phyloP scores from a whole-genome alignment of 2,888 invertebrate genomes.

The Cataglyphis cursor region DNA sequence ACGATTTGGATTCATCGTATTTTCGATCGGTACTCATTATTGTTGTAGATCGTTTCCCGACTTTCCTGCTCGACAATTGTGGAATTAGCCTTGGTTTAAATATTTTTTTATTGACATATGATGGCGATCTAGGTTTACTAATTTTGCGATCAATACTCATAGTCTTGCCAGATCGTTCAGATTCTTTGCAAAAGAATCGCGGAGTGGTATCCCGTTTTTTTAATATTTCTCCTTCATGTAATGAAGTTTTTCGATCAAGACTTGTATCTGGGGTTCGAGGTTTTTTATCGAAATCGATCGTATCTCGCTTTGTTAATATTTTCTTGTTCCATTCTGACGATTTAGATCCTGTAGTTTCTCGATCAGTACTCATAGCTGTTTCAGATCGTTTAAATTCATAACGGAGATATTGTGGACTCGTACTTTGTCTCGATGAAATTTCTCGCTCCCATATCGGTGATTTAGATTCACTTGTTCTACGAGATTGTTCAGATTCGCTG shows the following conservation, averaged over 20 bases:
- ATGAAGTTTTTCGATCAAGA: neutral
- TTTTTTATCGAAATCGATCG: neutral
- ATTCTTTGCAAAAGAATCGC: conserved; percentile 23
- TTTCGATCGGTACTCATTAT: neutral
- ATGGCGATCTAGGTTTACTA: neutral
- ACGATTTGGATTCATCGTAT: neutral
- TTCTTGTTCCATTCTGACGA: conserved; percentile 1
- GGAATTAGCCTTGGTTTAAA: neutral
- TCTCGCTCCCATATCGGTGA: neutral
- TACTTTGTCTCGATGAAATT: neutral
- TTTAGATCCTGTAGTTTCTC: neutral
- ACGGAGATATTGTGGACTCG: conserved; percentile 6
- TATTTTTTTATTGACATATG: neutral
- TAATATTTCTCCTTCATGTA: neutral
- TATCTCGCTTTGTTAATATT: neutral
- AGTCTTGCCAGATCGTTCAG: conserved; percentile 2
- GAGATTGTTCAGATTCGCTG: conserved; percentile 13
- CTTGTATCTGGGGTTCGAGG: neutral
- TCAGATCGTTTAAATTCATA: conserved; percentile 4
- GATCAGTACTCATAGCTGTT: neutral
- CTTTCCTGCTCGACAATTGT: neutral
- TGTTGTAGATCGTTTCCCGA: neutral
- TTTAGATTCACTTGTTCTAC: neutral
- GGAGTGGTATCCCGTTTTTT: neutral
- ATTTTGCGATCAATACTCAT: neutral